These are phyloP conservation scores for Pygoscelis antarcticus DNA, from an alignment of 2,113 vertebrate species.

Conservation along the genomic window DNA sequence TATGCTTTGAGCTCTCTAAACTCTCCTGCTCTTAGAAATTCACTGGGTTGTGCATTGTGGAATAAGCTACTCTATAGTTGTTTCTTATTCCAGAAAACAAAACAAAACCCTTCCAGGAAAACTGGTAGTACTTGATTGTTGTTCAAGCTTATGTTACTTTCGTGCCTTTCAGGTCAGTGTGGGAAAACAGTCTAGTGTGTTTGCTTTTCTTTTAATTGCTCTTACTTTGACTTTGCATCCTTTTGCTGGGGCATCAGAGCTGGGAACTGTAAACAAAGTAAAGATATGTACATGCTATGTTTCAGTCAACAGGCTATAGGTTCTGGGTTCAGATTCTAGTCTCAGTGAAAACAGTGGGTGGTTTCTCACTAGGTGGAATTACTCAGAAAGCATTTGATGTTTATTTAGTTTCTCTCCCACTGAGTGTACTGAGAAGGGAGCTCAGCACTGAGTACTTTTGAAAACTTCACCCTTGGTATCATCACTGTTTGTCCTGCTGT, in stretches of 20 bases:
- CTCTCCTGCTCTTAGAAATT: not conserved
- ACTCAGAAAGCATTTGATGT: not conserved
- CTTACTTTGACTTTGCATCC: not conserved
- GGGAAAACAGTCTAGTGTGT: not conserved
- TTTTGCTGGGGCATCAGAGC: not conserved
- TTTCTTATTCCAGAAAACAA: not conserved
- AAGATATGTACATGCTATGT: not conserved
- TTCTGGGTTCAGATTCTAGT: not conserved
- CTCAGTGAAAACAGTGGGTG: not conserved
- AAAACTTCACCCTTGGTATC: not conserved
- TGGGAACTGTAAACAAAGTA: conserved; percentile 11
- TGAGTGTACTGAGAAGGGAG: not conserved
- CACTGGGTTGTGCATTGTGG: not conserved
- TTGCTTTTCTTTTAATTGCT: conserved; percentile 14
- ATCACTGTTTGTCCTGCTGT: not conserved
- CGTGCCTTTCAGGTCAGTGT: not conserved
- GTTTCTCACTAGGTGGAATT: not conserved
- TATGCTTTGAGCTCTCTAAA: not conserved
- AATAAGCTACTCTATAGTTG: not conserved
- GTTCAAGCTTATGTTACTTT: not conserved
- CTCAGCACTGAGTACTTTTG: not conserved
- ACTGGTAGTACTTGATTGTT: not conserved
- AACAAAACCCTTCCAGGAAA: not conserved
- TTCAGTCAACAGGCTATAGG: not conserved
- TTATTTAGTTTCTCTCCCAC: not conserved